phyloP scores from a whole-genome alignment of 2,113 vertebrate genomes.

The Asarcornis scutulata region DNA sequence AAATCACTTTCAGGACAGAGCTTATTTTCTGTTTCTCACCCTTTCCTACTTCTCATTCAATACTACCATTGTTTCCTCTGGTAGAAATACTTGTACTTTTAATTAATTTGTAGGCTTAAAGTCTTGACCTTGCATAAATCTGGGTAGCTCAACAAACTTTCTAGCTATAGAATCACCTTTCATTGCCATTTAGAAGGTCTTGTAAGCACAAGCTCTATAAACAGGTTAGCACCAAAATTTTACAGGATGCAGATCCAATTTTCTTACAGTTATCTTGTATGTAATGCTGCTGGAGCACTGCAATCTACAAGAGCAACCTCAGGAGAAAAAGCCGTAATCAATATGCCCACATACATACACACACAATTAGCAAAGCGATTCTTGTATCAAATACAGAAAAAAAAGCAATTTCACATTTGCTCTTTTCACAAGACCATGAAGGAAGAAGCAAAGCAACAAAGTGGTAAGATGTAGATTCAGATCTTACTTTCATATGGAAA shows the following conservation, averaged over 20 bases:
- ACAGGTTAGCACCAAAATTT: not conserved
- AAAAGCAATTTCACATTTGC: not conserved
- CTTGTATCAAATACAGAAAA: not conserved
- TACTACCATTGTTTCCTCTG: not conserved
- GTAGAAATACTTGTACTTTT: not conserved
- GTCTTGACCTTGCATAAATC: not conserved
- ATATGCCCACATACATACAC: not conserved
- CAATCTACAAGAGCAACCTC: not conserved
- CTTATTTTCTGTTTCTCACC: not conserved
- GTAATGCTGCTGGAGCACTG: constrained; percentile 3
- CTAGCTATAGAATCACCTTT: not conserved
- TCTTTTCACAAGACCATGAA: not conserved
- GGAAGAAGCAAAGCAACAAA: not conserved
- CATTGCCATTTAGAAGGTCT: not conserved
- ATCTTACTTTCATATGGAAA: not conserved
- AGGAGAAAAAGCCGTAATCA: not conserved
- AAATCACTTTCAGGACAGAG: not conserved
- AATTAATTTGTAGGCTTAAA: not conserved
- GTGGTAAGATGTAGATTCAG: not conserved
- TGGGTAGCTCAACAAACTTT: not conserved
- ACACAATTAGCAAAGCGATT: not conserved
- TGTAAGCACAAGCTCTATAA: not conserved
- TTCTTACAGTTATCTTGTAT: not conserved
- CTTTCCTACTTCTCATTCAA: not conserved
- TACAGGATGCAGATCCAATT: not conserved